Evolutionary conservation across 2,888 invertebrate species (phyloP), one percentile per base, ranked within the genome.

Genomic region (Panopea generosa): DNA sequence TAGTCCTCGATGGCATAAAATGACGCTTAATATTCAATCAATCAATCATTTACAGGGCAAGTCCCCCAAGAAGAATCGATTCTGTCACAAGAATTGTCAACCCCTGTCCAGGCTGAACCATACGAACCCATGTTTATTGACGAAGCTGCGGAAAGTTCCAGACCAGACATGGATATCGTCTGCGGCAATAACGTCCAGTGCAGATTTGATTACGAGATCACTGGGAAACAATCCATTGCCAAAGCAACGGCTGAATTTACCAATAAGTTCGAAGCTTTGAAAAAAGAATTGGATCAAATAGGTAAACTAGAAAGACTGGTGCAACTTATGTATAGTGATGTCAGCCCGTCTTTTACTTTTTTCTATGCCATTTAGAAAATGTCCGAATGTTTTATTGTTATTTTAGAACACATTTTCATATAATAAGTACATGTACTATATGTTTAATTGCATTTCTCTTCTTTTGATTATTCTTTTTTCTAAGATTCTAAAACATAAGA

Each of bases 141-240:
- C 18, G 24, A 79, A 1, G 43, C 53, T n/a, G 56, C 74, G n/a
- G 50, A 49, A 7, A 61, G 55, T 11, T 53, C 79, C 27, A 69
- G 76, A 9, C 82, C 83, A n/a, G 84, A 75, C 14, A 82, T 84
- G 6, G 29, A 69, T 9, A 73, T 78, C 33, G 27, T 87, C 6
- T 89, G 89, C 73, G 84, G 84, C 18, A 74, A 70, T 22, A 88
- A 88, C 68, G 47, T 56, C 9, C 87, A 84, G 53, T 90, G 90
- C 55, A 67, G 45, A 16, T 90, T 84, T 83, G 90, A 90, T 72
- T 85, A 74, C 57, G 63, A 76, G 33, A 80, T 88, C 9, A 90
- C 89, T 3, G 74, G 80, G 14, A 87, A 87, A 16, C 74, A 83
- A 63, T 61, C 80, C 20, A 79, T 90, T 9, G 90, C 87, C 2